Base-by-base conservation (phyloP, 2,113 vertebrate genomes). In the Prunella himalayana region DNA sequence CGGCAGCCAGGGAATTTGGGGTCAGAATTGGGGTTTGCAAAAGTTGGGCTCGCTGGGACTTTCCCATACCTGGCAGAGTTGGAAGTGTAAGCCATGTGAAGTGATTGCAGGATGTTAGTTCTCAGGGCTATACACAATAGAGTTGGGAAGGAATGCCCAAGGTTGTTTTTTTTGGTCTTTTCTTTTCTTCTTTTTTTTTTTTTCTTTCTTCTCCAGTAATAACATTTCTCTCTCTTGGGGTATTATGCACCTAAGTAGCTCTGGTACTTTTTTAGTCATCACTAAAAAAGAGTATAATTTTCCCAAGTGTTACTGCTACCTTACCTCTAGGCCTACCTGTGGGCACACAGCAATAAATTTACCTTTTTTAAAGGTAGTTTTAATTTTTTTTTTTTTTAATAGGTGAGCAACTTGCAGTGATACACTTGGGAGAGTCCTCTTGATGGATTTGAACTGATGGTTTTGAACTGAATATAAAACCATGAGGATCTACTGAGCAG, bases 1-100 rank as follows among this genome's bases (percentile, higher is more conserved):
- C 0, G 2, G 54, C 47, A 56, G 71, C 47, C 1, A 2, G 1
- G 2, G 41, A 7, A 13, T 75, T 37, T 45, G 15, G n/a, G 18
- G 49, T 42, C 39, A 3, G 41, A 37, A 15, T 0, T 3, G n/a
- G 44, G 24, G 6, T 39, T 51, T 66, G 47, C 7, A 39, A 27
- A 75, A 68, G 37, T 0, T 51, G 47, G 51, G 56, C 20, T 51
- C 0, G 11, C 79, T 70, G 76, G 47, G 42, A 3, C 28, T 73
- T 86, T 56, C 11, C 44, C 12, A 17, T 19, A 6, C 24, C 21
- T 42, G 5, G 30, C 16, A 33, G 82, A 49, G 44, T 0, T 86
- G 90, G 78, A 79, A 73, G 47, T 5, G 37, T 20, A 21, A 90
- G 68, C 42, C 16, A 10, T 12, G 25, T 60, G 90, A 59, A 71